Percentiles rank a stretch among this genome's conserved stretches.
phyloP scores from a whole-genome alignment of 2,888 invertebrate species.

The Phyllotreta cruciferae region DNA sequence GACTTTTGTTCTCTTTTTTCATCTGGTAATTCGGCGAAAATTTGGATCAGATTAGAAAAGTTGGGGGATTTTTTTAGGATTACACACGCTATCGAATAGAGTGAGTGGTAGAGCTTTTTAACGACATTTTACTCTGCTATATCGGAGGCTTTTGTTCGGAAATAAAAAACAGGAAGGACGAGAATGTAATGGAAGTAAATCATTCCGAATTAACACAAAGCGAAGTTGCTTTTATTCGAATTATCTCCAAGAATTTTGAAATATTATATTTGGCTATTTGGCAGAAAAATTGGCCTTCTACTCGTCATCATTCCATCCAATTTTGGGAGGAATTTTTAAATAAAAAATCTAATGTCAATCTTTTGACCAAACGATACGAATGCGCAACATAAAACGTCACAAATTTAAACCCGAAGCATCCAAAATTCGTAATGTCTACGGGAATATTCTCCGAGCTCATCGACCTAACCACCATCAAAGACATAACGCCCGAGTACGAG shows the following conservation, averaged over 20 bases:
- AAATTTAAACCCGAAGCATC: too few relatives aligned
- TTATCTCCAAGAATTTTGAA: too few relatives aligned
- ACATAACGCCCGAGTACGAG: background rate
- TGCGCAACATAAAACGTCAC: too few relatives aligned
- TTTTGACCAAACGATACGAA: too few relatives aligned
- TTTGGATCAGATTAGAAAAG: slow-evolving; percentile 25
- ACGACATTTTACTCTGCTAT: background rate
- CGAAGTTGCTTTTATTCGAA: background rate
- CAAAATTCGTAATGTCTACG: too few relatives aligned
- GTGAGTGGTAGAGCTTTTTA: slow-evolving; percentile 13
- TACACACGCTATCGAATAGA: slow-evolving; percentile 13
- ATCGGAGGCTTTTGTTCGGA: background rate
- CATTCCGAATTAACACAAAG: background rate
- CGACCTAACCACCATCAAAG: too few relatives aligned
- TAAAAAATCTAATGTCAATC: too few relatives aligned
- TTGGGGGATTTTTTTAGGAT: slow-evolving; percentile 24
- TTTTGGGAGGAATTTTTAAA: too few relatives aligned
- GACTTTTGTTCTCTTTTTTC: slow-evolving; percentile 43
- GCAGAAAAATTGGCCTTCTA: too few relatives aligned
- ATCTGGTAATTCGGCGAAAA: slow-evolving; percentile 49
- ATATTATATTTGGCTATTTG: too few relatives aligned
- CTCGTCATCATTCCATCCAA: too few relatives aligned
- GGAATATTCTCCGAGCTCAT: too few relatives aligned
- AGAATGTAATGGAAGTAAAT: slow-evolving; percentile 4
- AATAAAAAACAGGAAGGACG: background rate